A percentile compares a stretch with the other conserved stretches of the same genome.
phyloP scores from a whole-genome alignment of 2,113 vertebrate genomes.

The Todiramphus saurophagus region DNA sequence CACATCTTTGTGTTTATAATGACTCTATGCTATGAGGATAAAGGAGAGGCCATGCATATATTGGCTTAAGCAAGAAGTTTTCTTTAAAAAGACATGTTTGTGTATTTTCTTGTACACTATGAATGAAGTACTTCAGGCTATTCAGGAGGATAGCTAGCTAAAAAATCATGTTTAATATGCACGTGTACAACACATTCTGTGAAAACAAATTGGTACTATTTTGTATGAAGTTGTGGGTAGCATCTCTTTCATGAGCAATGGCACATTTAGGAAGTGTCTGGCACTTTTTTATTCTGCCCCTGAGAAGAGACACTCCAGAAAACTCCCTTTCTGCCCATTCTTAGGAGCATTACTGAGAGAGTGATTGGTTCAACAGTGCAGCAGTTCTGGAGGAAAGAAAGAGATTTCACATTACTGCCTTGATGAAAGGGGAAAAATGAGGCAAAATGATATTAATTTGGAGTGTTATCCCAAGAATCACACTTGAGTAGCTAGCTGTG shows the following conservation, averaged over 20 bases:
- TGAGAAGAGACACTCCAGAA: neutral
- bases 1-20: neutral
- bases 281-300: neutral
- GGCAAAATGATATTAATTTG: neutral
- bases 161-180: neutral
- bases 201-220: neutral
- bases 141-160: neutral
- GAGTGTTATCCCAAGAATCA: neutral
- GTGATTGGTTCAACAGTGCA: neutral
- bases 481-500: neutral
- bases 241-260: neutral
- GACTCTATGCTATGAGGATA: neutral
- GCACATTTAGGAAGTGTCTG: neutral
- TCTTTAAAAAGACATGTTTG: neutral
- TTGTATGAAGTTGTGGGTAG: neutral
- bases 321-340: neutral
- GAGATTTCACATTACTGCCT: neutral
- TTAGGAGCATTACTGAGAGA: neutral
- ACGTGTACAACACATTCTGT: fast-evolving
- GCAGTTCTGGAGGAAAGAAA: neutral
- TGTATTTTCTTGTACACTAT: neutral
- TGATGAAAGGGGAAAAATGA: neutral
- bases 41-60: neutral
- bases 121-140: neutral
- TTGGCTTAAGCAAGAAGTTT: neutral